A percentile compares a stretch with the other conserved stretches of the same genome.
These are phyloP conservation scores for Chaenodraco wilsoni DNA, from an alignment of 2,797 vertebrate genomes.

Conservation along the genomic window DNA sequence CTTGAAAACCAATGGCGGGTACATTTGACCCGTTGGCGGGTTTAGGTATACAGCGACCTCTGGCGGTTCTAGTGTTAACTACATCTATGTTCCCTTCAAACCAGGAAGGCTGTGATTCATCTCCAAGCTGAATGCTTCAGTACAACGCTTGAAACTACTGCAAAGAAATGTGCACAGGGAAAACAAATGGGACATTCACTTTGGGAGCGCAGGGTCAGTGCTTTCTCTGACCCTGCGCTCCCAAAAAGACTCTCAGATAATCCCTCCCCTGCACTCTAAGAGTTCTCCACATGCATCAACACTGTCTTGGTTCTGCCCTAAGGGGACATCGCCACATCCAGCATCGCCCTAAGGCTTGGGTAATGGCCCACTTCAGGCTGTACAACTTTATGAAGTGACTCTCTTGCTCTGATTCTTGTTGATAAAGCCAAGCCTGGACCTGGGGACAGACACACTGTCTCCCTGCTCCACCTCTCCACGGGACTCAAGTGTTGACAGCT, in stretches of 20 bases:
- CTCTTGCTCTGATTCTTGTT: conserved; percentile 3
- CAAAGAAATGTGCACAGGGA: conserved; percentile 3
- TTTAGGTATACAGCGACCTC: too few species aligned
- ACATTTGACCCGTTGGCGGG: too few species aligned
- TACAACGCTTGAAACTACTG: conserved; percentile 3
- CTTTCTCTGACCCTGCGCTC: neutral
- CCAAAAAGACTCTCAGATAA: conserved; percentile 28
- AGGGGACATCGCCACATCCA: neutral
- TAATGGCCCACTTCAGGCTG: conserved; percentile 23
- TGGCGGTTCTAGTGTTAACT: too few species aligned
- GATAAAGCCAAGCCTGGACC: neutral
- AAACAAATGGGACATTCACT: conserved; percentile 22
- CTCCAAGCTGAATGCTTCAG: neutral
- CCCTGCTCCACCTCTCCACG: neutral
- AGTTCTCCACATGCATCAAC: conserved; percentile 17
- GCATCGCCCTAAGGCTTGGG: neutral
- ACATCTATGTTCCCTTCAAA: neutral
- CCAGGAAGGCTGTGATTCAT: neutral
- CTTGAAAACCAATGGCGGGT: too few species aligned
- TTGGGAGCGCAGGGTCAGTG: neutral
- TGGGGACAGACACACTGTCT: neutral
- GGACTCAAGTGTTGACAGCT: conserved; percentile 14
- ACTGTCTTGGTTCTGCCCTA: conserved; percentile 17
- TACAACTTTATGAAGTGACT: conserved; percentile 1
- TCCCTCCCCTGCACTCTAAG: conserved; percentile 34